phyloP scores from a whole-genome alignment of 2,888 invertebrate genomes.

The Idaea straminata region DNA sequence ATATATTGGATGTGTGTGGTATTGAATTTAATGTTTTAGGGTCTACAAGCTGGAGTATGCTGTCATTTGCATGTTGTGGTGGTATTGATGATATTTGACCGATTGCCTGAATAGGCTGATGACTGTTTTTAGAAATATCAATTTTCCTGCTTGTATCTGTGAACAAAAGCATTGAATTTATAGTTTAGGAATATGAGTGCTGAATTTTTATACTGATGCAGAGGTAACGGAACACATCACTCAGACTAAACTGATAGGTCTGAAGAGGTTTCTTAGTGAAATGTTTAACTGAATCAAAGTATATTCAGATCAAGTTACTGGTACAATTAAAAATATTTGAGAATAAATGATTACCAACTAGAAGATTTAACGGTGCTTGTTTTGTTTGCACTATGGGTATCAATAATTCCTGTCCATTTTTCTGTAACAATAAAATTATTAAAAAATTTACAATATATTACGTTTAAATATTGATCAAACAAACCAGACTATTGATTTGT shows the following conservation, averaged over 20 bases:
- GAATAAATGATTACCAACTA: constrained; percentile 26
- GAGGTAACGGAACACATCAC: too few relatives aligned
- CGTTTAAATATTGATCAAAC: too few relatives aligned
- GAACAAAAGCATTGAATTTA: neutral
- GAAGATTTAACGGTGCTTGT: constrained; percentile 23
- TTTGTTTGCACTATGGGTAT: constrained; percentile 19
- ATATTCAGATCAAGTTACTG: neutral
- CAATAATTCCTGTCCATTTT: constrained; percentile 9
- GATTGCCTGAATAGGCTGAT: neutral
- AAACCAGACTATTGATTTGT: too few relatives aligned
- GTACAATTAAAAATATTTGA: neutral
- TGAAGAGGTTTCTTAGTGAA: too few relatives aligned
- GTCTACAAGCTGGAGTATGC: neutral
- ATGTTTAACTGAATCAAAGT: too few relatives aligned
- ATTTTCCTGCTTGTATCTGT: neutral
- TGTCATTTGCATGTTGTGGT: constrained; percentile 3
- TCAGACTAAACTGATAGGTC: too few relatives aligned
- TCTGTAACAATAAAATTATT: constrained; percentile 20
- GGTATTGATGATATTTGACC: neutral
- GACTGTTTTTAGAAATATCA: neutral
- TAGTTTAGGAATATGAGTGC: too few relatives aligned
- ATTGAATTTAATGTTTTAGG: constrained; percentile 2
- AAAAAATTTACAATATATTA: constrained; percentile 4
- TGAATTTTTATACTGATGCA: too few relatives aligned
- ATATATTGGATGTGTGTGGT: neutral